These are phyloP conservation scores for Dromaius novaehollandiae DNA, from an alignment of 2,113 vertebrate genomes.

Conservation along the genomic window DNA sequence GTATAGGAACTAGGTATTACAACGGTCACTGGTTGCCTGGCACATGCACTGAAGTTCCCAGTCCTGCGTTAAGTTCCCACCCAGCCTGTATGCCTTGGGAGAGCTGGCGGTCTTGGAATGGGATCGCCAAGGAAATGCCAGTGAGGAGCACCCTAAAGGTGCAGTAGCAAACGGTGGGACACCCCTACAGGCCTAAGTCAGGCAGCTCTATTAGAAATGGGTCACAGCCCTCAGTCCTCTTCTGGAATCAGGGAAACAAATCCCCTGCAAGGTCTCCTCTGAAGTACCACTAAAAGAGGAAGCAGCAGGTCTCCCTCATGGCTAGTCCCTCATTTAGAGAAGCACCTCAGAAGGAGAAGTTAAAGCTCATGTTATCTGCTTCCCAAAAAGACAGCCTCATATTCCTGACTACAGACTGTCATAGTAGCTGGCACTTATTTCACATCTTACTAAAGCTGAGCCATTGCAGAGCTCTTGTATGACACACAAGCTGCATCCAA, in stretches of 20 bases:
- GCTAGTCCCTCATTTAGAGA: not conserved
- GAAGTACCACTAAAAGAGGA: not conserved
- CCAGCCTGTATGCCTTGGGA: not conserved
- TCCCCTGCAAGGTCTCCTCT: not conserved
- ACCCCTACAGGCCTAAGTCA: not conserved
- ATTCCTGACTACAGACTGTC: not conserved
- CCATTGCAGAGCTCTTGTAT: not conserved
- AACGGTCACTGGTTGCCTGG: not conserved
- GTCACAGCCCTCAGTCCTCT: not conserved
- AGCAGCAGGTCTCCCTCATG: not conserved
- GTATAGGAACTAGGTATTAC: not conserved
- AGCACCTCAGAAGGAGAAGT: not conserved
- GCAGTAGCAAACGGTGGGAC: not conserved
- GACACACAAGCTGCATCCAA: not conserved
- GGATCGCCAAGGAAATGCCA: not conserved
- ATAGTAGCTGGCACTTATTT: not conserved
- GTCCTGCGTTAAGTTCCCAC: not conserved
- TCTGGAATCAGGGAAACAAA: accelerated
- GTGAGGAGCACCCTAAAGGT: not conserved
- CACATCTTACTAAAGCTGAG: not conserved
- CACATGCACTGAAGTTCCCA: not conserved
- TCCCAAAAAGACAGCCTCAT: not conserved
- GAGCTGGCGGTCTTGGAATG: not conserved
- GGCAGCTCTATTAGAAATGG: not conserved
- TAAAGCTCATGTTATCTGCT: not conserved